These are phyloP conservation scores for Philereme transversata DNA, from an alignment of 2,888 invertebrate genomes.

Conservation along the genomic window DNA sequence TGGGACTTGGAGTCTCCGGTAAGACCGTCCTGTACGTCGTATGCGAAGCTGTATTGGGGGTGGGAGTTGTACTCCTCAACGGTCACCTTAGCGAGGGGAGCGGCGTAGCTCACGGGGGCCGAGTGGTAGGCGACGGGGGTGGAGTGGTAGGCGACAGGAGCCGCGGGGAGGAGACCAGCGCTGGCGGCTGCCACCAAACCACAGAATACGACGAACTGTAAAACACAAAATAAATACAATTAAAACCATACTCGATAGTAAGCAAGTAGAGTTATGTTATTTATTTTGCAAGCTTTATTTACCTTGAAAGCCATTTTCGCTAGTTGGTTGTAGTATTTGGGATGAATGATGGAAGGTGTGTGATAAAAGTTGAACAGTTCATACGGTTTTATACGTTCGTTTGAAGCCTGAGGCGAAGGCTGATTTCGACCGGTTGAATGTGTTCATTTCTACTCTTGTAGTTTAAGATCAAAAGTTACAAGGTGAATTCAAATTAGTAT, in stretches of 20 bases:
- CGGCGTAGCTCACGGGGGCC: constrained; percentile 45
- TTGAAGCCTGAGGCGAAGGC: constrained; percentile 32
- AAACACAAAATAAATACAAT: constrained; percentile 1
- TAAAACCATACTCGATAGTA: not conserved
- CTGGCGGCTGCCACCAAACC: constrained; percentile 43
- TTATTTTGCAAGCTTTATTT: not conserved
- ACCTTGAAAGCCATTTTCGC: constrained; percentile 41
- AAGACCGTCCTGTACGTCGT: constrained; percentile 78
- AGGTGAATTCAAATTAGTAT: not conserved
- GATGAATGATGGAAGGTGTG: constrained; percentile 25
- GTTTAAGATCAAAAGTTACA: not conserved
- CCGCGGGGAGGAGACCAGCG: constrained; percentile 42
- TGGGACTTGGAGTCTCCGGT: constrained; percentile 77
- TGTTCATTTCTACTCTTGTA: not conserved
- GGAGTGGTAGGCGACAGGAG: not conserved
- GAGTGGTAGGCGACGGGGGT: constrained; percentile 55
- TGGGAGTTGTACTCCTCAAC: constrained; percentile 60
- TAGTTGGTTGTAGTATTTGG: constrained; percentile 21
- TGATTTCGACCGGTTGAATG: constrained; percentile 15
- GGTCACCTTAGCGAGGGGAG: constrained; percentile 49
- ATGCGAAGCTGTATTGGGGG: constrained; percentile 79
- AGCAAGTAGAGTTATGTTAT: not conserved
- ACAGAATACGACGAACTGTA: constrained; percentile 43
- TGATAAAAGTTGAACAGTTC: constrained; percentile 22
- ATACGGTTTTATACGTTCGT: constrained; percentile 32